Percentiles rank a stretch among this genome's conserved stretches.
phyloP scores from a whole-genome alignment of 2,888 invertebrate genomes.

The Argyresthia goedartella region DNA sequence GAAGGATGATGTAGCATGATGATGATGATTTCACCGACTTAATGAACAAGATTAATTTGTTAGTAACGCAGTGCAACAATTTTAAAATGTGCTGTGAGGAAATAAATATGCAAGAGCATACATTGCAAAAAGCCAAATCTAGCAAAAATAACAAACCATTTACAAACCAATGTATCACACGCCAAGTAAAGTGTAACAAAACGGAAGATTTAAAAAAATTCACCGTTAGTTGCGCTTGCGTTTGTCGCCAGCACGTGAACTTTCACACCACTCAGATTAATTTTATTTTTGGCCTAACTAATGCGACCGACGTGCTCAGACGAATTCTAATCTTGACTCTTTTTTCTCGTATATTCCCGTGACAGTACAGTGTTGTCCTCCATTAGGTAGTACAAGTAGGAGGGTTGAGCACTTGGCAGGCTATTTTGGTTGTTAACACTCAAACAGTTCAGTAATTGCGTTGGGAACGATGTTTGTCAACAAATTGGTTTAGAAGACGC shows the following conservation, averaged over 20 bases:
- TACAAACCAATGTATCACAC: slow-evolving; percentile 21
- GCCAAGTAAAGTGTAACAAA: too few relatives aligned
- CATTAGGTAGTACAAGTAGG: slow-evolving; percentile 29
- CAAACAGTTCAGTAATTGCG: not conserved
- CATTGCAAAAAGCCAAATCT: too few relatives aligned
- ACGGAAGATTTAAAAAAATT: too few relatives aligned
- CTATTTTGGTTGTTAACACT: slow-evolving; percentile 27
- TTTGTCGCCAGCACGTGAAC: slow-evolving; percentile 50
- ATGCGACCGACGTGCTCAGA: slow-evolving; percentile 44
- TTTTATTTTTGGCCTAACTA: slow-evolving; percentile 55
- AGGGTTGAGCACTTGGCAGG: slow-evolving; percentile 22
- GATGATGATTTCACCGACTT: too few relatives aligned
- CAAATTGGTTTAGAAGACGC: too few relatives aligned
- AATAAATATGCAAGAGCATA: too few relatives aligned
- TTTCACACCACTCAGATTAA: slow-evolving; percentile 58
- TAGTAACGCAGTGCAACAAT: too few relatives aligned
- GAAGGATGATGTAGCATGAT: too few relatives aligned
- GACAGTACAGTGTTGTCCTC: slow-evolving; percentile 49
- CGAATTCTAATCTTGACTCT: slow-evolving; percentile 36
- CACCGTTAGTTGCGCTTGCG: slow-evolving; percentile 9
- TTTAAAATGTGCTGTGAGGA: too few relatives aligned
- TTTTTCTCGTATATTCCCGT: slow-evolving; percentile 52
- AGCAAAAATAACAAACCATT: not conserved
- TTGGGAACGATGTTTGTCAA: too few relatives aligned
- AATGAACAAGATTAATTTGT: too few relatives aligned